Percentiles rank a stretch among this genome's conserved stretches.
These are phyloP conservation scores for Lucilia cuprina DNA, from an alignment of 1,140 invertebrate species.

Conservation along the genomic window DNA sequence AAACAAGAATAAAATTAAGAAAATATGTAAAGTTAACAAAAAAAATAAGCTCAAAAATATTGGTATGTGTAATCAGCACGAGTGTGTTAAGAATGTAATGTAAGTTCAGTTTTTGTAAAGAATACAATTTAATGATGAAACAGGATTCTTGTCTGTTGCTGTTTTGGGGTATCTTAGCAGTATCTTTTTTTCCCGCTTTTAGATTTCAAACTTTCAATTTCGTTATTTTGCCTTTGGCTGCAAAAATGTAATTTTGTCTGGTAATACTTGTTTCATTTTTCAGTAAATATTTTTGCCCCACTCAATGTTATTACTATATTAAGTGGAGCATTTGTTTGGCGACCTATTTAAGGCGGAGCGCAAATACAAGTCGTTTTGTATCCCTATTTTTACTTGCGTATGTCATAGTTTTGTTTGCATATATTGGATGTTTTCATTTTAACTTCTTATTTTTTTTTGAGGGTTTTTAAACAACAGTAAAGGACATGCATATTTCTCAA, in stretches of 20 bases:
- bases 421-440: not conserved
- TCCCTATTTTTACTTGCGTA: not conserved
- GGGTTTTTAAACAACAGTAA: slow-evolving; percentile 7
- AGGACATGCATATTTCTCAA: slow-evolving; percentile 25
- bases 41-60: not conserved
- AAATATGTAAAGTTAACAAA: not conserved
- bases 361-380: not conserved
- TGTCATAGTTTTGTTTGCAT: no score
- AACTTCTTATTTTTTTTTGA: not conserved
- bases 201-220: slow-evolving; percentile 32
- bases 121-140: not conserved
- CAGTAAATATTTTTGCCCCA: not conserved
- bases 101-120: not conserved
- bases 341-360: not conserved
- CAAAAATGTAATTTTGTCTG: slow-evolving; percentile 18
- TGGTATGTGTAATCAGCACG: no score
- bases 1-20: not conserved
- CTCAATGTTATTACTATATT: not conserved
- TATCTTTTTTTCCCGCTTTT: not conserved
- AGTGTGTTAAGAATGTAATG: not conserved
- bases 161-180: not conserved
- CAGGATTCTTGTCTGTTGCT: slow-evolving; percentile 18
- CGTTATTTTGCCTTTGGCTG: slow-evolving; percentile 26
- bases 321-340: not conserved
- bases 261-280: slow-evolving; percentile 4